These are phyloP conservation scores for Drosophila ironensis DNA, from an alignment of 1,140 invertebrate genomes.

Conservation along the genomic window DNA sequence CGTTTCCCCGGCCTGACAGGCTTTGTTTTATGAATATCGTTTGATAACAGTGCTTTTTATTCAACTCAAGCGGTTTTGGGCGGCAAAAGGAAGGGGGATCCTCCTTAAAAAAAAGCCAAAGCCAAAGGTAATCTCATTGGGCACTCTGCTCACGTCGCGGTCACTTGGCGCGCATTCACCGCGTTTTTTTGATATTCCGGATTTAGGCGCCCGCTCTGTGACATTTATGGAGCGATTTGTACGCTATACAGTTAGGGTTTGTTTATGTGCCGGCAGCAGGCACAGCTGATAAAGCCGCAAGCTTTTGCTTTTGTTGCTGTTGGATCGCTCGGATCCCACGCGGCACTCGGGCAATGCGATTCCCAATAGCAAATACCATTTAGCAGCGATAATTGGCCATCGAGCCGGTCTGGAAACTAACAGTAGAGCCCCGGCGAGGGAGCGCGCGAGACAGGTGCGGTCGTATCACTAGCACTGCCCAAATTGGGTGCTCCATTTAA, in stretches of 20 bases:
- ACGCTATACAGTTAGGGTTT: constrained; percentile 16
- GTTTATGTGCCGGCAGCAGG: constrained; percentile 26
- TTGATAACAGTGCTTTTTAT: constrained; percentile 44
- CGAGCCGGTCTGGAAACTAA: constrained; percentile 14
- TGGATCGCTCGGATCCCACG: constrained; percentile 68
- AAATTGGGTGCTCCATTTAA: neutral
- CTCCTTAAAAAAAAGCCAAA: too few relatives aligned
- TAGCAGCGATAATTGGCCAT: constrained; percentile 71
- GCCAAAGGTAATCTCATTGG: constrained; percentile 42
- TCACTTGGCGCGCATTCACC: too few relatives aligned
- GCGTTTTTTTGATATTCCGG: constrained; percentile 1
- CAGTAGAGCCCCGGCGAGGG: neutral
- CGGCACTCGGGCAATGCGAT: constrained; percentile 21
- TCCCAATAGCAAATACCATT: constrained; percentile 65
- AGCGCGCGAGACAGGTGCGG: constrained; percentile 1
- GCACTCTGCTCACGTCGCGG: constrained; percentile 44
- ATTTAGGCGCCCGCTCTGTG: constrained; percentile 19
- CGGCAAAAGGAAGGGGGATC: too few relatives aligned
- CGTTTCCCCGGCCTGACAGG: neutral
- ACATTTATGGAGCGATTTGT: constrained; percentile 26
- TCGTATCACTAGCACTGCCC: neutral
- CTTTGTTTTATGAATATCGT: constrained; percentile 9
- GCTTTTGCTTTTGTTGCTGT: too few relatives aligned
- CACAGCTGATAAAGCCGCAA: constrained; percentile 28
- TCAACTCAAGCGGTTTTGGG: too few relatives aligned